Percentiles rank a stretch among this genome's conserved stretches.
These are phyloP conservation scores for Apoda limacodes DNA, from an alignment of 2,888 invertebrate species.

Conservation along the genomic window DNA sequence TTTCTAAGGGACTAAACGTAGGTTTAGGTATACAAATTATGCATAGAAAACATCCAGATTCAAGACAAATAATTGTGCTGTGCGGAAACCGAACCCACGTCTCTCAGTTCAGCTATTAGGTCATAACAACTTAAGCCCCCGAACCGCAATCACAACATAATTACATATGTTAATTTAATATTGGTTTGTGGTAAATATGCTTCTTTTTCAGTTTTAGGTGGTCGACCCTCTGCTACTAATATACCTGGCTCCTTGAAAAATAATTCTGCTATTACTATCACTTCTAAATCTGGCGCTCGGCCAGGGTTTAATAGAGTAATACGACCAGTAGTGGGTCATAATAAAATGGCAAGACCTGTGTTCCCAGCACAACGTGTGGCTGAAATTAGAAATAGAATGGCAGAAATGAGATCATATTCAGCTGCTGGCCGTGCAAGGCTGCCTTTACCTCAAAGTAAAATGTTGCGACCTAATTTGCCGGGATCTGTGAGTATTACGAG, in stretches of 20 bases:
- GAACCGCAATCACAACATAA: background rate
- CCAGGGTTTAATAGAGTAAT: slow-evolving; percentile 48
- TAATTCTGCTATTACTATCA: slow-evolving; percentile 71
- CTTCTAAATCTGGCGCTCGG: slow-evolving; percentile 56
- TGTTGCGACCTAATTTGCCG: slow-evolving; percentile 44
- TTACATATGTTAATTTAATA: slow-evolving; percentile 4
- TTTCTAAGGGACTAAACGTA: too few relatives aligned
- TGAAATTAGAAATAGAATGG: slow-evolving; percentile 47
- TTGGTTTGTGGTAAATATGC: slow-evolving; percentile 4
- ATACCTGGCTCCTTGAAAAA: slow-evolving; percentile 68
- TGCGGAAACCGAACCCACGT: too few relatives aligned
- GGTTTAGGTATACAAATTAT: too few relatives aligned
- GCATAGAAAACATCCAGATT: too few relatives aligned
- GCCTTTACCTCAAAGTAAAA: slow-evolving; percentile 33
- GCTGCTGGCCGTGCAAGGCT: slow-evolving; percentile 41
- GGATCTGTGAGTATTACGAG: slow-evolving; percentile 59
- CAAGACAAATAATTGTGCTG: too few relatives aligned
- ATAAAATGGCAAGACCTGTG: slow-evolving; percentile 38
- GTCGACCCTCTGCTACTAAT: slow-evolving; percentile 40
- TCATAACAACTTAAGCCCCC: background rate
- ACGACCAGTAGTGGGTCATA: slow-evolving; percentile 42
- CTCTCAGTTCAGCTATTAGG: too few relatives aligned
- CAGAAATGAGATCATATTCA: slow-evolving; percentile 43
- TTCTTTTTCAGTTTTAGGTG: slow-evolving; percentile 45
- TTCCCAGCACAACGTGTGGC: slow-evolving; percentile 53